phyloP scores from a whole-genome alignment of 2,888 invertebrate species.

The Dioctria linearis region DNA sequence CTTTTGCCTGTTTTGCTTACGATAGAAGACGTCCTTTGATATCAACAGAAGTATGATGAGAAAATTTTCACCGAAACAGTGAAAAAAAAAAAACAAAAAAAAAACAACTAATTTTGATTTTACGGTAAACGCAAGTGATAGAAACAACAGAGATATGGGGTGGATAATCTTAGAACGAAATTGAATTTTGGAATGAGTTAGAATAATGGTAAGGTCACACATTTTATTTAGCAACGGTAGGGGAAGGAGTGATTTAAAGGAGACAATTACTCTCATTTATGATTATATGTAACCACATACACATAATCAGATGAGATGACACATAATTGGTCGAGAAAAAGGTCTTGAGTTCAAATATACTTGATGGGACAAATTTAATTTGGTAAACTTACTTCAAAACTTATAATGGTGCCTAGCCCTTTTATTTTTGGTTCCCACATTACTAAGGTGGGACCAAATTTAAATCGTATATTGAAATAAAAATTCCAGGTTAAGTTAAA shows the following conservation, averaged over 20 bases:
- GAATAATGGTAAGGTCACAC: not conserved
- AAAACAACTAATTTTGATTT: constrained; percentile 26
- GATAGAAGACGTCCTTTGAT: constrained; percentile 26
- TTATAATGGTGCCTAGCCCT: too few relatives aligned
- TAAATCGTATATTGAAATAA: too few relatives aligned
- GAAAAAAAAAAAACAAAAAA: too few relatives aligned
- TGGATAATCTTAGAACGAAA: constrained; percentile 24
- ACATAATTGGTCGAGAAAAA: too few relatives aligned
- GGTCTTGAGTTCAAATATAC: too few relatives aligned
- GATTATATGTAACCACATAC: not conserved
- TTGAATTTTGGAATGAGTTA: constrained; percentile 5
- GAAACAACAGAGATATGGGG: not conserved
- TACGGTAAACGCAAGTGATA: constrained; percentile 29
- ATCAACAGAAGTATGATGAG: not conserved
- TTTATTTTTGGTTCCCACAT: too few relatives aligned
- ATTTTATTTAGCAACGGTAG: not conserved
- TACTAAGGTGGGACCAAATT: too few relatives aligned
- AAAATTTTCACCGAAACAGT: not conserved
- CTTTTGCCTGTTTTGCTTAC: constrained; percentile 21
- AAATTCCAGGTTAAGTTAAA: too few relatives aligned
- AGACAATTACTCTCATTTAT: constrained; percentile 29
- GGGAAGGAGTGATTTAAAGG: constrained; percentile 13
- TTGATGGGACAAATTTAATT: too few relatives aligned
- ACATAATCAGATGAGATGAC: too few relatives aligned
- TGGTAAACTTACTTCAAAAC: too few relatives aligned